These are phyloP conservation scores for Chiridota heheva DNA, from an alignment of 35 echinoderm and acorn worm genomes.

Conservation along the genomic window DNA sequence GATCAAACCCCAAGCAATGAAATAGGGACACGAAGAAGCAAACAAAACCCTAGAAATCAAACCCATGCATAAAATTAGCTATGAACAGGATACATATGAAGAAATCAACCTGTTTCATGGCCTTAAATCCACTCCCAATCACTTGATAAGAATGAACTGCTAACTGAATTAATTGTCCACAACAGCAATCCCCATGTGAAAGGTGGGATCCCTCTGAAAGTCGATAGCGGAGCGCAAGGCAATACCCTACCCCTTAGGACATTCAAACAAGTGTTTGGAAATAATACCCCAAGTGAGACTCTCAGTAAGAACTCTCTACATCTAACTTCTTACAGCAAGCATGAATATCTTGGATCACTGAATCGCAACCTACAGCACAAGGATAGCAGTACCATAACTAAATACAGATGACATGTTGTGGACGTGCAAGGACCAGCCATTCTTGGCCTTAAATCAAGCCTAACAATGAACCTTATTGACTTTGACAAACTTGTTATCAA, in stretches of 20 bases:
- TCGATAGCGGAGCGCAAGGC: neutral
- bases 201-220: neutral
- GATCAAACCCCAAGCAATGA: no score
- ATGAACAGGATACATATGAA: no score
- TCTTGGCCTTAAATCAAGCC: constrained; percentile 17
- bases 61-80: no score
- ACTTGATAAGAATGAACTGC: no score
- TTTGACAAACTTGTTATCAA: no score
- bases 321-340: neutral
- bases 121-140: neutral
- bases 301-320: neutral
- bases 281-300: neutral
- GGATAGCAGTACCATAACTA: neutral
- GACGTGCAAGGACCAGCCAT: no score
- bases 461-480: neutral
- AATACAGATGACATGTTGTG: no score
- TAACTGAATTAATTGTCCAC: neutral
- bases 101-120: no score
- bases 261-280: constrained; percentile 14
- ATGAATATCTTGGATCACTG: neutral
- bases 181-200: neutral
- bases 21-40: no score
- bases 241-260: constrained; percentile 13
- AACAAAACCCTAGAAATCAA: no score
- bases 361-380: neutral